Conservation (phyloP, 1,140 invertebrate species). For the Centruroides sculpturatus region DNA sequence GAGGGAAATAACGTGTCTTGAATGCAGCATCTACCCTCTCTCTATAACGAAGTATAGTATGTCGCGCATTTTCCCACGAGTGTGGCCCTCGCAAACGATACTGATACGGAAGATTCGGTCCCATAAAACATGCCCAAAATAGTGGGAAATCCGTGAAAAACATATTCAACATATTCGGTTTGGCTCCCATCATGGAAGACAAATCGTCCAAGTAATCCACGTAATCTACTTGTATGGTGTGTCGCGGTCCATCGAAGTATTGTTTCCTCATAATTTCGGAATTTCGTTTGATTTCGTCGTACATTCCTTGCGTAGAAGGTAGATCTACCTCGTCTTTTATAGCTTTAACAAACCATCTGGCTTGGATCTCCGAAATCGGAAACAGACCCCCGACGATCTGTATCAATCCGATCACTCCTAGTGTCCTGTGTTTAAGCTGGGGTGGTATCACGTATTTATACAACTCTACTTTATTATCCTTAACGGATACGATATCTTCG, state of each 20-base stretch:
- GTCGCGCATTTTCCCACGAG: slow-evolving; percentile 25
- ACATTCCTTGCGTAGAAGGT: slow-evolving; percentile 22
- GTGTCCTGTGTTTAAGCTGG: slow-evolving; percentile 18
- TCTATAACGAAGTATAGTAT: slow-evolving; percentile 20
- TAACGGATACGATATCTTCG: slow-evolving; percentile 11
- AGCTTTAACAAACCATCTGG: slow-evolving; percentile 17
- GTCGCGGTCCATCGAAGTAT: slow-evolving; percentile 27
- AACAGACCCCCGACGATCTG: slow-evolving; percentile 37
- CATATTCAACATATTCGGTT: slow-evolving; percentile 23
- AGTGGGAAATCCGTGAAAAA: slow-evolving; percentile 23
- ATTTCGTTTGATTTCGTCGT: slow-evolving; percentile 19
- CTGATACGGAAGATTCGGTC: slow-evolving; percentile 27
- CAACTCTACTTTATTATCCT: slow-evolving; percentile 21
- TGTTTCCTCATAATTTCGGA: slow-evolving; percentile 19
- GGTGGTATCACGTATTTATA: slow-evolving; percentile 35
- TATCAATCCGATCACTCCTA: slow-evolving; percentile 36
- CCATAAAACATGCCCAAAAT: slow-evolving; percentile 22
- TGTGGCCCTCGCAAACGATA: slow-evolving; percentile 28
- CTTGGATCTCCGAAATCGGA: slow-evolving; percentile 35
- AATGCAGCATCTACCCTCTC: neutral
- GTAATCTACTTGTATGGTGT: slow-evolving; percentile 29
- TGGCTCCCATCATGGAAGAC: slow-evolving; percentile 23
- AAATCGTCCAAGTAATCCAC: slow-evolving; percentile 26
- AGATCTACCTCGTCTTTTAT: slow-evolving; percentile 18
- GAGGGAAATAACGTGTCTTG: too few relatives aligned